Base-by-base conservation (phyloP, 2,888 invertebrate species). In the Drosophila emarginata region DNA sequence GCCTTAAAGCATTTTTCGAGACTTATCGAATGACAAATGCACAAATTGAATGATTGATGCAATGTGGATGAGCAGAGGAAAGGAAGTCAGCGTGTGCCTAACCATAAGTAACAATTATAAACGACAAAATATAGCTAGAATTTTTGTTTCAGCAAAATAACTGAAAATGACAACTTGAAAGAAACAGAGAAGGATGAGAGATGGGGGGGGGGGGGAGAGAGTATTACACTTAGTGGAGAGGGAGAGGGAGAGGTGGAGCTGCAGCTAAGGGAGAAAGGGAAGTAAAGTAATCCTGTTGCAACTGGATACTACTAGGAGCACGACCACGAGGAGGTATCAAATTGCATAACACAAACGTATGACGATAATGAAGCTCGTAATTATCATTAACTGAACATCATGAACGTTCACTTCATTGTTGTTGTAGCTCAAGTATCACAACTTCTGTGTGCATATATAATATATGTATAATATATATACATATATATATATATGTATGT, bases 251-350 rank as follows among this genome's bases (percentile, higher is more conserved):
- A 36, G 36, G 9, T 23, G 36, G 18, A 6, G n/a, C 4, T n/a
- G 45, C 4, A 39, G 15, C 21, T 39, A 45, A 32, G 51, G 36
- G 50, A 26, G 51, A 65, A 68, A 65, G 28, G 54, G 76, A 68
- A 11, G 21, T 5, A 9, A 45, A 45, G 45, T 45, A 59, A 45
- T 54, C 53, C 58, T 63, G 54, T 51, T 88, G 83, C 88, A 84
- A 84, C 69, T 89, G 78, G 88, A 89, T 89, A 84, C 45, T 69
- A 69, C 72, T 54, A 60, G 64, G 63, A 71, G 64, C 76, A 76
- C 61, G 66, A 80, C 67, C 64, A 77, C 75, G 74, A 80, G 71
- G 71, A 82, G 69, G 72, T 85, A 89, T 85, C 85, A 76, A 76
- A 87, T 85, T 85, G 85, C 85, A 88, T 61, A 74, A 76, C 57